Evolutionary conservation across 2,113 vertebrate species (phyloP), one percentile per base, ranked within the genome.

Genomic region (Gallinago jamesoni): DNA sequence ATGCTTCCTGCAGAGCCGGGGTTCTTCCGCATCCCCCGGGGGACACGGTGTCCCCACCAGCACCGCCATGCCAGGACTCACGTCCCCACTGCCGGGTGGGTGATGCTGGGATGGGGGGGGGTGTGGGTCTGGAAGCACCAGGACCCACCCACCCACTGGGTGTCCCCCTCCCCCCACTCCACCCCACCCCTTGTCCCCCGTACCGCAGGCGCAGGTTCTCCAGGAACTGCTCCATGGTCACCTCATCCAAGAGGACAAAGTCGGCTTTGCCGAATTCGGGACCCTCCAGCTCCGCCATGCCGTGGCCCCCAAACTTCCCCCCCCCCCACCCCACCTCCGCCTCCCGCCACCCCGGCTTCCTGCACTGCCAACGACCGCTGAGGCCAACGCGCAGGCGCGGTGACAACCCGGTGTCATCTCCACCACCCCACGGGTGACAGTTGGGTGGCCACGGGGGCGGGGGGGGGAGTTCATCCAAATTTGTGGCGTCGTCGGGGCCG

Each of bases 211-310:
- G 99, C 87, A 99, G 96, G 92, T 99, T 99, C 41, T 98, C 98
- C 98, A 99, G 98, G 89, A 99, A 99, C 94, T 99, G 98, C 77
- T 99, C 98, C 98, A 99, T 99, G 50, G 97, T 99, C 94, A 99
- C 98, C 72, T 99, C 98, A 41, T 99, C 99, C 97, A 99, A 96
- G 21, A 99, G 98, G 31, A 99, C 98, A 17, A 99, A 99, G 97
- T 99, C 99, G 0, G 99, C 98, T 94, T 99, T 99, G 59, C 99
- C 99, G 9, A 98, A 99, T 96, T 99, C 98, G 12, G 99, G 87
- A 24, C 98, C 98, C 83, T 99, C 99, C 75, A 98, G 98, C 88
- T 99, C 99, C 23, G 99, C 99, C 99, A 99, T 99, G 70, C 39
- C 31, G 22, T 39, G 4, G 57, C 74, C 45, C 28, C 57, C 20